These are phyloP conservation scores for Sciurus niger DNA, from an alignment of 2,113 vertebrate species.

Conservation along the genomic window DNA sequence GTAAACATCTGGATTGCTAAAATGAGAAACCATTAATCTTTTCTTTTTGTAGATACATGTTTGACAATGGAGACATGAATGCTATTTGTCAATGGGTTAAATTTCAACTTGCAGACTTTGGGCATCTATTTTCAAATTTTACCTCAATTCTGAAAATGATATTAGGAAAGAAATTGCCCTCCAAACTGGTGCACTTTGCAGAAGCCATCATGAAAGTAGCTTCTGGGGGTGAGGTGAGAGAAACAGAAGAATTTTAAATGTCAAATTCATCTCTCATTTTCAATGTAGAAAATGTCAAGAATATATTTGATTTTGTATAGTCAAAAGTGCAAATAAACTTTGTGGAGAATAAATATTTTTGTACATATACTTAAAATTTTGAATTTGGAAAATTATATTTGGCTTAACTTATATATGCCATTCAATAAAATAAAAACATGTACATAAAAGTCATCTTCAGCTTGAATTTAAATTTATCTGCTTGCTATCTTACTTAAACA, in stretches of 20 bases:
- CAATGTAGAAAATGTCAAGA: slow-evolving; percentile 62
- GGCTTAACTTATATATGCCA: slow-evolving; percentile 9
- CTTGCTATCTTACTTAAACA: slow-evolving; percentile 75
- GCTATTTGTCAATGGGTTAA: slow-evolving; percentile 61
- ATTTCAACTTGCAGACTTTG: slow-evolving; percentile 48
- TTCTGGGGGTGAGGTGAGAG: neutral
- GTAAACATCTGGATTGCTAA: slow-evolving; percentile 79
- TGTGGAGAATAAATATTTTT: slow-evolving; percentile 60
- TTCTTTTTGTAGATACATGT: slow-evolving; percentile 73
- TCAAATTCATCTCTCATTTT: slow-evolving; percentile 70
- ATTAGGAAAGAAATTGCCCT: slow-evolving; percentile 40
- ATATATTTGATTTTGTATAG: slow-evolving; percentile 60
- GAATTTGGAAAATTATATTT: slow-evolving; percentile 47
- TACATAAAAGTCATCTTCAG: slow-evolving; percentile 18
- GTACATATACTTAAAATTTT: slow-evolving; percentile 27
- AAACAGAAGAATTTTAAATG: slow-evolving; percentile 71
- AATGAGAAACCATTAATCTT: slow-evolving; percentile 54
- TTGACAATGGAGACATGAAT: slow-evolving; percentile 63
- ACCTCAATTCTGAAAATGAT: slow-evolving; percentile 52
- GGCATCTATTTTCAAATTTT: slow-evolving; percentile 51
- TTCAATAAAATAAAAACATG: slow-evolving; percentile 55
- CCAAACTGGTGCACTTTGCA: neutral
- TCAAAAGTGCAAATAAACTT: slow-evolving; percentile 59
- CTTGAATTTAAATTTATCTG: slow-evolving; percentile 71
- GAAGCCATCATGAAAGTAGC: slow-evolving; percentile 27